phyloP scores from a whole-genome alignment of 1,140 invertebrate species.

The Drosophila teissieri region DNA sequence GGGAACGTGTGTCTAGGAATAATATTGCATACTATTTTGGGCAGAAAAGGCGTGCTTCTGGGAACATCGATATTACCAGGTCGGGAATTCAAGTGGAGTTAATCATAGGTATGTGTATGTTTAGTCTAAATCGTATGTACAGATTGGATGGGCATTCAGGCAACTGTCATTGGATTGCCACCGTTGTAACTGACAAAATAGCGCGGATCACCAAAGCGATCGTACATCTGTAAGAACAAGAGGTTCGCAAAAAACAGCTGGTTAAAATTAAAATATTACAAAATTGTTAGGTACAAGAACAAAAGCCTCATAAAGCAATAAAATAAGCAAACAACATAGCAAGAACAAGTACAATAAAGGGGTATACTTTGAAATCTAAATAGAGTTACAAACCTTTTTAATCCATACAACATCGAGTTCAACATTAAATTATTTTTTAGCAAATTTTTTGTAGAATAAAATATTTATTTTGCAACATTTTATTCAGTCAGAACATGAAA shows the following conservation, averaged over 20 bases:
- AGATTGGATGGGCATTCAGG: slow-evolving; percentile 53
- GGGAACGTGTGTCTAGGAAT: slow-evolving; percentile 54
- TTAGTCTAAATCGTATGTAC: slow-evolving; percentile 52
- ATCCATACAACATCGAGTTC: slow-evolving; percentile 33
- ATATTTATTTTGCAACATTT: slow-evolving; percentile 78
- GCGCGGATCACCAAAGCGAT: slow-evolving; percentile 80
- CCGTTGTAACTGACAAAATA: slow-evolving; percentile 81
- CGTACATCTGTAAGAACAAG: slow-evolving; percentile 75
- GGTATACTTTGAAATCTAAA: slow-evolving; percentile 5
- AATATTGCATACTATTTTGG: slow-evolving; percentile 42
- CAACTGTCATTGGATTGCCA: slow-evolving; percentile 80
- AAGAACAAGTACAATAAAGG: slow-evolving; percentile 20
- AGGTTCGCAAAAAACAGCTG: slow-evolving; percentile 7
- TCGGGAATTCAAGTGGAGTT: slow-evolving; percentile 47
- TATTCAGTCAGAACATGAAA: slow-evolving; percentile 78
- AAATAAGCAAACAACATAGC: slow-evolving; percentile 55
- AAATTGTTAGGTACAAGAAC: slow-evolving; percentile 16
- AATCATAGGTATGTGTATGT: slow-evolving; percentile 29
- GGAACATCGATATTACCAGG: slow-evolving; percentile 33
- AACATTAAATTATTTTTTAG: slow-evolving; percentile 25
- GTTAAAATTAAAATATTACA: slow-evolving; percentile 2
- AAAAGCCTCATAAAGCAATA: slow-evolving; percentile 40
- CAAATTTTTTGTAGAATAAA: slow-evolving; percentile 59
- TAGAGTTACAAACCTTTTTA: slow-evolving; percentile 46
- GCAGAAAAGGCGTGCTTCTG: slow-evolving; percentile 28